These are phyloP conservation scores for Drosophila subquinaria DNA, from an alignment of 2,888 invertebrate genomes.

Conservation along the genomic window DNA sequence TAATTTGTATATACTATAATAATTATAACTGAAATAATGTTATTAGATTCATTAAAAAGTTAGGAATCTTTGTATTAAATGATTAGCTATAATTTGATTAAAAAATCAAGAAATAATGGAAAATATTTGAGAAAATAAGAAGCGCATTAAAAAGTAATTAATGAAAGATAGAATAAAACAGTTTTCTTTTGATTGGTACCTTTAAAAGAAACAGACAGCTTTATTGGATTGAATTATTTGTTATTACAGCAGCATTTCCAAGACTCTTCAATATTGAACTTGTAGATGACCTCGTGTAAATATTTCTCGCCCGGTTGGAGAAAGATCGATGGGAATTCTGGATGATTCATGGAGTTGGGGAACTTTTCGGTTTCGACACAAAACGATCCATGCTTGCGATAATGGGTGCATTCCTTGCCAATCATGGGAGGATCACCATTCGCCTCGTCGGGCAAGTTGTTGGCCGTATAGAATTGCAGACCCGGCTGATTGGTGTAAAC, in stretches of 20 bases:
- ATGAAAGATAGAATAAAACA: not conserved
- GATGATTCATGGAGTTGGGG: conserved; percentile 94
- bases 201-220: conserved; percentile 26
- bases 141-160: not conserved
- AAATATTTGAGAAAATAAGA: not conserved
- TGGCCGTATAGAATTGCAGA: conserved; percentile 95
- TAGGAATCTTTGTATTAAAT: too few species aligned
- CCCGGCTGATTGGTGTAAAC: conserved; percentile 95
- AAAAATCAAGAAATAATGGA: not conserved
- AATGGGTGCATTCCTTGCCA: conserved; percentile 90
- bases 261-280: conserved; percentile 64
- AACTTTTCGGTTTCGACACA: conserved; percentile 97
- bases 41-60: too few species aligned
- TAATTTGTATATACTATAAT: too few species aligned
- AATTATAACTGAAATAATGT: too few species aligned
- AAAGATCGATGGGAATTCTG: conserved; percentile 90
- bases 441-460: conserved; percentile 89
- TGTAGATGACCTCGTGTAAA: conserved; percentile 66
- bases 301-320: conserved; percentile 89
- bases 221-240: conserved; percentile 35
- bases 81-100: too few species aligned
- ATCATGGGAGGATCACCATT: conserved; percentile 86
- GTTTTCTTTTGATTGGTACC: not conserved
- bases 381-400: conserved; percentile 92
- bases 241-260: conserved; percentile 66